Percentiles rank a stretch among this genome's conserved stretches.
These are phyloP conservation scores for Lissocephala sabroskyi DNA, from an alignment of 2,888 invertebrate genomes.

Conservation along the genomic window DNA sequence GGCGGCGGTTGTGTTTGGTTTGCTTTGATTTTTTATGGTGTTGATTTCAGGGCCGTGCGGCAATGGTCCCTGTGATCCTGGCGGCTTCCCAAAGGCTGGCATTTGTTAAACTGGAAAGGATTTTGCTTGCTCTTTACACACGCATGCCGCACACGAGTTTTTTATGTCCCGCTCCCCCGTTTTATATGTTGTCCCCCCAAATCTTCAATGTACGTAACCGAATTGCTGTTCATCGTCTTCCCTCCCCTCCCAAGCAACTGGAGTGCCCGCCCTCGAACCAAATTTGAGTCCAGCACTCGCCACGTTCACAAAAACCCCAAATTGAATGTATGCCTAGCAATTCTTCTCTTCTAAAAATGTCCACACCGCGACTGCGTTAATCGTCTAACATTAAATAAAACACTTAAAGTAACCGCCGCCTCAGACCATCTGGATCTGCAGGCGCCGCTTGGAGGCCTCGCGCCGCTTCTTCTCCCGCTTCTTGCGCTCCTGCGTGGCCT, in stretches of 20 bases:
- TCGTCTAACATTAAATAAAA: no score
- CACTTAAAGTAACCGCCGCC: neutral
- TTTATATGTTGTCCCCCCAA: no score
- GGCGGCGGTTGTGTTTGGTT: slow-evolving; percentile 7
- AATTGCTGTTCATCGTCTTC: no score
- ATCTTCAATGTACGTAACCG: no score
- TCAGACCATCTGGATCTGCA: slow-evolving; percentile 59
- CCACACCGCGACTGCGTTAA: no score
- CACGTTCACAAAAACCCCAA: no score
- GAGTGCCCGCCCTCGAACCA: no score
- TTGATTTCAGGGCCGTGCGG: slow-evolving; percentile 35
- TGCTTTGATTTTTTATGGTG: neutral
- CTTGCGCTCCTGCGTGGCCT: slow-evolving; percentile 79
- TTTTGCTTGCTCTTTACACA: slow-evolving; percentile 28
- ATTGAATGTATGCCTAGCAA: no score
- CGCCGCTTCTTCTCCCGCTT: slow-evolving; percentile 75
- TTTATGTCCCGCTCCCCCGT: slow-evolving; percentile 1
- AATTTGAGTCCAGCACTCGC: no score
- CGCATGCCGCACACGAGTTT: neutral
- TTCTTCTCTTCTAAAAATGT: no score
- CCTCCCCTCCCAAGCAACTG: no score
- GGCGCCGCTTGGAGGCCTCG: slow-evolving; percentile 52
- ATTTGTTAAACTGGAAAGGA: slow-evolving; percentile 52
- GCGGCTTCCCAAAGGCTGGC: slow-evolving; percentile 65
- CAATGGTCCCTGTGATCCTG: slow-evolving; percentile 19